Evolutionary conservation across 2,797 vertebrate species (phyloP).

Genomic region (Peromyscus attwateri): DNA sequence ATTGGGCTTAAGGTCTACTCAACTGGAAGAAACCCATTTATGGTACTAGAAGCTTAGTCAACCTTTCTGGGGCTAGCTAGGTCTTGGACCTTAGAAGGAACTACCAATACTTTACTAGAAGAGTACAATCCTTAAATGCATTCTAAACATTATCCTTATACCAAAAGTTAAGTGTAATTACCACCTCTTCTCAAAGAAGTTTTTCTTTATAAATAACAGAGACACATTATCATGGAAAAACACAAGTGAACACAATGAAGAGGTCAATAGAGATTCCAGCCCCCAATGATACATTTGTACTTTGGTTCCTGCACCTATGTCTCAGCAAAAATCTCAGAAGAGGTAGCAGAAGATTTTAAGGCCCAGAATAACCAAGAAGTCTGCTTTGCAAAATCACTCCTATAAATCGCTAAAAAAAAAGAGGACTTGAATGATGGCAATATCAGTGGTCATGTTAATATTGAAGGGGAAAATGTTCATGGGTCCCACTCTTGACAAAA

Average conservation of each 20-base stretch:
- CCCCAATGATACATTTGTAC: not conserved
- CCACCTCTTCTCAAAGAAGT: not conserved
- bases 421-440: not conserved
- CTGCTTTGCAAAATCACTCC: not conserved
- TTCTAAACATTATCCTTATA: not conserved
- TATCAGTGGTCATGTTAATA: not conserved
- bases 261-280: not conserved
- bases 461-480: not conserved
- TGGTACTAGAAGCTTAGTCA: not conserved
- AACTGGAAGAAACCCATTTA: not conserved
- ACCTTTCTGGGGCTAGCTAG: not conserved
- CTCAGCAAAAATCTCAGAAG: not conserved
- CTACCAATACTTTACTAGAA: not conserved
- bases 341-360: not conserved
- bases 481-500: not conserved
- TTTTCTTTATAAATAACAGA: not conserved
- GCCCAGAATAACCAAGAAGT: not conserved
- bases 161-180: not conserved
- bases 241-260: not conserved
- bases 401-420: not conserved
- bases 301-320: not conserved
- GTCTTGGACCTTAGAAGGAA: not conserved
- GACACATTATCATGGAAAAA: not conserved
- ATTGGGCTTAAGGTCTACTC: not conserved
- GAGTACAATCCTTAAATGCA: not conserved